Base-by-base conservation (phyloP, 2,113 vertebrate genomes). In the Parotia lawesii region DNA sequence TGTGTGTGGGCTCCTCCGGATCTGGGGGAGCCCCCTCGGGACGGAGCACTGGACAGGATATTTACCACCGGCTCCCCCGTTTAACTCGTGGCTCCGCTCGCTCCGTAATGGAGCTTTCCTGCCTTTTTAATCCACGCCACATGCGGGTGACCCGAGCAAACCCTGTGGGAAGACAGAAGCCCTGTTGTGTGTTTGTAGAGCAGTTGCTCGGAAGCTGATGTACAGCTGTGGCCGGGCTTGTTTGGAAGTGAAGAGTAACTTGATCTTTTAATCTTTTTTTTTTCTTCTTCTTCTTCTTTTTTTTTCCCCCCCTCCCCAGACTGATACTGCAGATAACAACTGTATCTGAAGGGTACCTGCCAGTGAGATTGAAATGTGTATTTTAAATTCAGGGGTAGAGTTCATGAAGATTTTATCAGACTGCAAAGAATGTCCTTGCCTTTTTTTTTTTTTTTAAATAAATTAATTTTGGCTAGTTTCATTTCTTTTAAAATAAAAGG, bases 151-250 rank as follows among this genome's bases (percentile, higher is more conserved):
- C 97, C 97, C 74, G 64, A 96, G 74, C 94, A 97, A 98, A 98
- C 97, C 95, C 95, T 96, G 96, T 69, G 93, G 97, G 92, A 97
- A 94, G 96, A 99, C 98, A 99, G 98, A 98, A 97, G 95, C 42
- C 79, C 97, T 95, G 97, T 98, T 99, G 98, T 99, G 97, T 98
- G 90, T 94, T 95, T 77, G 54, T 12, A 14, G 93, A 98, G 96
- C 99, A 99, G 98, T 99, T 99, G 99, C 98, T 98, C 95, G 21
- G 67, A 97, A 90, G 95, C 96, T 97, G 97, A 81, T 89, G 88
- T 98, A 97, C 99, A 99, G 98, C 99, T 99, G 99, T 99, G 98
- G 95, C 95, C 17, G 31, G 87, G 91, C 97, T 97, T 98, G 97
- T 97, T 97, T 98, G 97, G 94, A 98, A 98, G 97, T 94, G 87